phyloP scores from a whole-genome alignment of 2,797 vertebrate genomes.

The Poecilia wingei region DNA sequence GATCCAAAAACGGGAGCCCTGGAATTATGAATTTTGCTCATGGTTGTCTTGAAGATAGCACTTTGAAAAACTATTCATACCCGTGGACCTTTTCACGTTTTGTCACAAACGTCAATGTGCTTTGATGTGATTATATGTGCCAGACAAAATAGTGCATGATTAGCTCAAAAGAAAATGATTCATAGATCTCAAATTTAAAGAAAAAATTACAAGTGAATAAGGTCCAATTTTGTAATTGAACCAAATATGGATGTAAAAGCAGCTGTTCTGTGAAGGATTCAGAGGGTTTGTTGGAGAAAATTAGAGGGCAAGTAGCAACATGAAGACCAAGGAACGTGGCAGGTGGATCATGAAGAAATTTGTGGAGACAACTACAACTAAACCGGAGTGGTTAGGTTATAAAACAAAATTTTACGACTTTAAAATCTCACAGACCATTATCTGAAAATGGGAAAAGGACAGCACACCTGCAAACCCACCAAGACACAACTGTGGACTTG shows the following conservation, averaged over 20 bases:
- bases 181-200: background rate
- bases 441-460: background rate
- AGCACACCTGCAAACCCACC: background rate
- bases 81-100: background rate
- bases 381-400: background rate
- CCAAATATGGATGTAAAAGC: background rate
- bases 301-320: background rate
- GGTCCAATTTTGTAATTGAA: background rate
- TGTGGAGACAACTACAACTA: background rate
- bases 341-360: background rate
- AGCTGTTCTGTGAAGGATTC: background rate
- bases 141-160: background rate
- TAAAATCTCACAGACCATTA: background rate
- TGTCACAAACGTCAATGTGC: background rate
- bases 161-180: background rate
- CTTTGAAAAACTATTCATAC: background rate
- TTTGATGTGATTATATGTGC: background rate
- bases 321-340: background rate
- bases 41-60: background rate
- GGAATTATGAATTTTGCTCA: background rate
- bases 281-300: background rate
- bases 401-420: background rate
- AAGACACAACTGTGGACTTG: background rate
- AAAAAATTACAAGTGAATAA: background rate
- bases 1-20: background rate